Evolutionary conservation across 1,140 invertebrate genomes (phyloP).

Genomic region (Drosophila jambulina): DNA sequence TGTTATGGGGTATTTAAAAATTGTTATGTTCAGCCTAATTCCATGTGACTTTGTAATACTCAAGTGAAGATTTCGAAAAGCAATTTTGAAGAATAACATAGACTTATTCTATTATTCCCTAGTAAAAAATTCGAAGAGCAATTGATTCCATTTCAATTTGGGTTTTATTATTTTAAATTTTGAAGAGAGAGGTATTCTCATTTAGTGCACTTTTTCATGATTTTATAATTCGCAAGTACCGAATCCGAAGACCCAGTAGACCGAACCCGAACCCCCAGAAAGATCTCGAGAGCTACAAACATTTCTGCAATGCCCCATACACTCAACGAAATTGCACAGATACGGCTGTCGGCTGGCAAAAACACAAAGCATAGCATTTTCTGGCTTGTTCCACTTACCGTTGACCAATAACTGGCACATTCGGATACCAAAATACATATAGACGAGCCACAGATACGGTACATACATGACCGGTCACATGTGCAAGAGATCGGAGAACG

Average conservation of each 20-base stretch:
- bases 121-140: no score
- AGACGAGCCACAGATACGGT: slow-evolving; percentile 5
- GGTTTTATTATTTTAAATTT: background rate
- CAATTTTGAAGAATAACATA: no score
- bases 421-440: slow-evolving; percentile 17
- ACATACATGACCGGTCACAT: slow-evolving; percentile 28
- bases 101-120: no score
- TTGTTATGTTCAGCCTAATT: background rate
- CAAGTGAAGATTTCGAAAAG: background rate
- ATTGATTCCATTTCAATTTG: no score
- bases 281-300: slow-evolving; percentile 9
- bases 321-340: slow-evolving; percentile 22
- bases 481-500: slow-evolving; percentile 36
- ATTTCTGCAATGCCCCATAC: slow-evolving; percentile 20
- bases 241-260: background rate
- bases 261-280: background rate
- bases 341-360: slow-evolving; percentile 4
- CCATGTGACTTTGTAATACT: background rate
- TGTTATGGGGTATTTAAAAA: background rate
- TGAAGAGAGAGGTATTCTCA: background rate
- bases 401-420: slow-evolving; percentile 33
- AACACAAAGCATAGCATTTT: slow-evolving; percentile 30
- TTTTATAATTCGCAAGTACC: background rate
- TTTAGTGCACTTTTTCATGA: no score
- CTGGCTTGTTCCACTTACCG: slow-evolving; percentile 35